phyloP scores from a whole-genome alignment of 2,113 vertebrate species.

The Triplophysa rosa region DNA sequence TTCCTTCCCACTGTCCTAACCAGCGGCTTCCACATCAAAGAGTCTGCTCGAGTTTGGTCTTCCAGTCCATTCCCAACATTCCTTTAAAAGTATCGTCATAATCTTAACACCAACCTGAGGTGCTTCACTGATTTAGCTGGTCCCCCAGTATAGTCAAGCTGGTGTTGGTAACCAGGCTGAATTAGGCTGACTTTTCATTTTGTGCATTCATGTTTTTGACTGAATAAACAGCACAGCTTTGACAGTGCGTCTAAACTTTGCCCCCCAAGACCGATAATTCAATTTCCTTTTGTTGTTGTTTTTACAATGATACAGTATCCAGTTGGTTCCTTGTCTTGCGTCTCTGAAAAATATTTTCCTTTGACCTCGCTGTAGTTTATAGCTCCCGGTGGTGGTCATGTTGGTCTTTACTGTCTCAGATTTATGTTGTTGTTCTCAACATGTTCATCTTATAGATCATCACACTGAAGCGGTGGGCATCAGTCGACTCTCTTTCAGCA shows the following conservation, averaged over 20 bases:
- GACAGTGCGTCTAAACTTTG: conserved; percentile 42
- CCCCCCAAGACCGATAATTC: conserved; percentile 41
- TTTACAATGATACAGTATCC: conserved; percentile 48
- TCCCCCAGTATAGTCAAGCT: no score
- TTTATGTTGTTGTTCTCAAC: background rate
- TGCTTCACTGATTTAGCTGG: no score
- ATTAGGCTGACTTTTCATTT: no score
- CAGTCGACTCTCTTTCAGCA: background rate
- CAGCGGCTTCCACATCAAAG: conserved; percentile 42
- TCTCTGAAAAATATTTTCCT: conserved; percentile 45
- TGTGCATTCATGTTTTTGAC: background rate
- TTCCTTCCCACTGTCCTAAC: conserved; percentile 20
- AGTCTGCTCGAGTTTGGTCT: conserved; percentile 1
- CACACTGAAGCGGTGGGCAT: no score
- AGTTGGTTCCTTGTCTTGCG: conserved; percentile 44
- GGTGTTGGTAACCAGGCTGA: no score
- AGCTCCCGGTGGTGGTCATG: background rate
- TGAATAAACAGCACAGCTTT: conserved; percentile 18
- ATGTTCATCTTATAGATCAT: background rate
- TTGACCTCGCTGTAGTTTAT: conserved; percentile 35
- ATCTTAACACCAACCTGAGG: no score
- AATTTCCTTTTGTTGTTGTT: conserved; percentile 53
- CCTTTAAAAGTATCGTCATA: no score
- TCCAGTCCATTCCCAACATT: background rate
- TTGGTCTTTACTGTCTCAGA: background rate